Base-by-base conservation (phyloP, 2,797 vertebrate species). In the Ciconia nigra region DNA sequence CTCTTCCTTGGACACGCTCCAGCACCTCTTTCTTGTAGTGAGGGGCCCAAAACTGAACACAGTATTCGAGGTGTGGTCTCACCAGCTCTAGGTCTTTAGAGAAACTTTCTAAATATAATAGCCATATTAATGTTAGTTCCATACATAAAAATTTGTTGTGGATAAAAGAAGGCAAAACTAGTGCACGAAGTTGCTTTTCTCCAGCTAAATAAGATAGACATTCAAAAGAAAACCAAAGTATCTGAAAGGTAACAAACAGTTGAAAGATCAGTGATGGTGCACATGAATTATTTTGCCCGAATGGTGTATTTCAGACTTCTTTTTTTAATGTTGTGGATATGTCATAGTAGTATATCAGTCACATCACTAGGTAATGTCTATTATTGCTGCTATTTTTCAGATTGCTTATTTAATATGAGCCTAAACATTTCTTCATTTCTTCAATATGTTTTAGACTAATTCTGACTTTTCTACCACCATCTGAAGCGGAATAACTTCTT, bases 1-100 rank as follows among this genome's bases (percentile, higher is more conserved):
- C 12, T 3, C 11, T 47, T 79, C 52, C 44, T 3, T 89, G 35
- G 33, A 79, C 4, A 3, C 0, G 0, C 14, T 82, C 11, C 28
- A 88, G 37, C 11, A 12, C 16, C 37, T 74, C 28, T 12, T 25
- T 62, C 39, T 19, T 76, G 33, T 55, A 52, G 18, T 33, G n/a
- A 61, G 24, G 20, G 5, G 2, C 39, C 19, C 37, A 63, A 80
- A 90, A 55, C 11, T 15, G n/a, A 57, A 24, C 33, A n/a, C 11
- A 19, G 21, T 13, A 13, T 52, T 87, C 2, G 1, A 76, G 9
- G 21, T 44, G 14, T 3, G 1, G 4, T 5, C 14, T 79, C 39
- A 15, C 19, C n/a, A 77, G 4, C 46, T 76, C 6, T 76, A 26
- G 1, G 1, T 77, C 69, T 86, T 55, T 22, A 55, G 31, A 71